Percentiles rank a stretch among this genome's conserved stretches.
Evolutionary conservation across 1,140 invertebrate species (phyloP).

Genomic region (Carposina sasakii): DNA sequence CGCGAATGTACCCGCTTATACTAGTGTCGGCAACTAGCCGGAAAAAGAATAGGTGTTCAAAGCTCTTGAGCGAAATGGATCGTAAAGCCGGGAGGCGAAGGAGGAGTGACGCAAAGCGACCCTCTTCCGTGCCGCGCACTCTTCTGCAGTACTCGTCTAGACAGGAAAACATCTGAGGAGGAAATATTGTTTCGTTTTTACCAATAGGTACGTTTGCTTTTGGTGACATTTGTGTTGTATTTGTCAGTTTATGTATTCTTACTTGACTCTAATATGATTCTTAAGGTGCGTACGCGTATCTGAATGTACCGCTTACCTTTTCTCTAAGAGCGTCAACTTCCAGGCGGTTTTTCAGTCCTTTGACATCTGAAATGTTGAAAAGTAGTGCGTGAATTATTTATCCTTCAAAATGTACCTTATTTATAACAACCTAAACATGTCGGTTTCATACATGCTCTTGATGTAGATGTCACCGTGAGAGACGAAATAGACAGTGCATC

Average conservation of each 20-base stretch:
- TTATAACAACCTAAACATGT: no score
- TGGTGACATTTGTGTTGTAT: no score
- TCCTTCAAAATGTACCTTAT: no score
- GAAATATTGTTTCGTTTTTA: no score
- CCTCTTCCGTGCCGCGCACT: conserved; percentile 91
- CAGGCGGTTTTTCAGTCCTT: conserved; percentile 85
- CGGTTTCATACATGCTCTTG: no score
- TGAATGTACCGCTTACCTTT: conserved; percentile 74
- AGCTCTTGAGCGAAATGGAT: conserved; percentile 96
- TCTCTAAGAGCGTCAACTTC: conserved; percentile 93
- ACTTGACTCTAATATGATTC: no score
- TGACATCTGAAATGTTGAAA: conserved; percentile 80
- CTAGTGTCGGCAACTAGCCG: conserved; percentile 87
- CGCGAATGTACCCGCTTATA: conserved; percentile 80
- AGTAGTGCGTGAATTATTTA: no score
- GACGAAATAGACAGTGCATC: no score
- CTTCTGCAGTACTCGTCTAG: conserved; percentile 95
- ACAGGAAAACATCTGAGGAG: conserved; percentile 84
- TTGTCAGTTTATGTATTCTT: no score
- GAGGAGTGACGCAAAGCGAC: conserved; percentile 94
- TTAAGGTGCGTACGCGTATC: no score
- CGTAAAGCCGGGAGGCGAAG: conserved; percentile 93
- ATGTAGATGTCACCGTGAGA: no score
- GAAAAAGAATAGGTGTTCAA: conserved; percentile 97
- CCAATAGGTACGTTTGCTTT: not conserved